Base-by-base conservation (phyloP, 2,888 invertebrate genomes). In the Cephus rjabovi region DNA sequence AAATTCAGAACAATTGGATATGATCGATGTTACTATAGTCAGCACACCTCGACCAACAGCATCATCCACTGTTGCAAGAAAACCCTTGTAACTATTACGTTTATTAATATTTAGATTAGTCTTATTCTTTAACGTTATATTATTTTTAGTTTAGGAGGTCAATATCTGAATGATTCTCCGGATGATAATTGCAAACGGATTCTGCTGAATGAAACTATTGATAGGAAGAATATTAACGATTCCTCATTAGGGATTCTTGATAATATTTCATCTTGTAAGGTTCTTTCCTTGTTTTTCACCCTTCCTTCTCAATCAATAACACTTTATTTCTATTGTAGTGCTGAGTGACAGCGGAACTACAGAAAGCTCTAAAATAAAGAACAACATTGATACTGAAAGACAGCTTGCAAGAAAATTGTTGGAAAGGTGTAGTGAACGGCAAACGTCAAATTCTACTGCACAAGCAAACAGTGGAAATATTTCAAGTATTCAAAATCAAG, bases 41-140 rank as follows among this genome's bases (percentile, higher is more conserved):
- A 87, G 83, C 76, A 92, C 92, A 31, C 92, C 92, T 37, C 82
- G 88, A 82, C 93, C 93, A 11, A 91, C 90, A 82, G 92, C 92
- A 69, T 88, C 90, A 31, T 93, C 93, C 4, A 93, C 93, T 33
- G 90, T 91, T 35, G 88, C 89, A 77, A 89, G 90, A 81, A 91
- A 89, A 84, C 83, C 81, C 56, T 80, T 83, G 90, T 91, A 80
- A 77, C 87, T 86, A 75, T 76, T 37, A 1, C 31, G 34, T 75
- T 31, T 34, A 12, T 30, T n/a, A 75, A 69, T 11, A 15, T 56
- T 74, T 12, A 74, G 1, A 31, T 74, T 69, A 33, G 37, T 11
- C 3, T 70, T 73, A 11, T 37, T 76, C 73, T 4, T 11, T n/a
- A 11, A 31, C 12, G 12, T 35, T 73, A 56, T 80, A 73, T 30